These are phyloP conservation scores for Artibeus jamaicensis DNA, from an alignment of 2,797 vertebrate genomes.

Conservation along the genomic window DNA sequence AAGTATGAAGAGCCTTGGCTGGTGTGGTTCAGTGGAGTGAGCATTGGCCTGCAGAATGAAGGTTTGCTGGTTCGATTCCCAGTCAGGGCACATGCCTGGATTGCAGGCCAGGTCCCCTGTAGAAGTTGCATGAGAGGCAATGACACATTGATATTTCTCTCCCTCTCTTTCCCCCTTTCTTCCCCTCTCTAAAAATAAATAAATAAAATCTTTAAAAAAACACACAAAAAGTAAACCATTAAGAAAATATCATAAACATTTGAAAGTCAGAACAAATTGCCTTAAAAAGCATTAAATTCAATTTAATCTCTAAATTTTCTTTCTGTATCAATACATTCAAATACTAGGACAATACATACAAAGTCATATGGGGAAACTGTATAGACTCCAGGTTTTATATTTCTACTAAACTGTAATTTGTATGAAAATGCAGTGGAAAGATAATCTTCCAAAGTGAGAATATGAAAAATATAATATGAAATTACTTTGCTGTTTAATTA, in stretches of 20 bases:
- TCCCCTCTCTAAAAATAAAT: background rate
- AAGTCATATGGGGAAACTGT: background rate
- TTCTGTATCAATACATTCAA: background rate
- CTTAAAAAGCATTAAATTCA: background rate
- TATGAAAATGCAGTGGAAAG: background rate
- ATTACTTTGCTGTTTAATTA: constrained; percentile 23
- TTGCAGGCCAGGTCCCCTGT: background rate
- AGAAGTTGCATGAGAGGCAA: background rate
- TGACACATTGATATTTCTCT: background rate
- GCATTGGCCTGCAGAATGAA: background rate
- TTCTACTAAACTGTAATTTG: background rate
- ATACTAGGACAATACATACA: background rate
- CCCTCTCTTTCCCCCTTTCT: background rate
- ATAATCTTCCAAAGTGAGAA: background rate
- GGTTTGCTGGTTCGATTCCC: background rate
- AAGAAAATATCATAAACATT: background rate
- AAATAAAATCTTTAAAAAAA: background rate
- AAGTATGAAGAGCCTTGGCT: background rate
- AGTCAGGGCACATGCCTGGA: background rate
- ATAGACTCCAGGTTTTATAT: background rate
- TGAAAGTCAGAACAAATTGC: background rate
- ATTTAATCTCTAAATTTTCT: background rate
- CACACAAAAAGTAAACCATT: background rate
- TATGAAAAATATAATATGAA: background rate
- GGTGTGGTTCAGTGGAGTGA: background rate